Evolutionary conservation across 2,113 vertebrate species (phyloP), one percentile per base, ranked within the genome.

Genomic region (Varanus komodoensis): DNA sequence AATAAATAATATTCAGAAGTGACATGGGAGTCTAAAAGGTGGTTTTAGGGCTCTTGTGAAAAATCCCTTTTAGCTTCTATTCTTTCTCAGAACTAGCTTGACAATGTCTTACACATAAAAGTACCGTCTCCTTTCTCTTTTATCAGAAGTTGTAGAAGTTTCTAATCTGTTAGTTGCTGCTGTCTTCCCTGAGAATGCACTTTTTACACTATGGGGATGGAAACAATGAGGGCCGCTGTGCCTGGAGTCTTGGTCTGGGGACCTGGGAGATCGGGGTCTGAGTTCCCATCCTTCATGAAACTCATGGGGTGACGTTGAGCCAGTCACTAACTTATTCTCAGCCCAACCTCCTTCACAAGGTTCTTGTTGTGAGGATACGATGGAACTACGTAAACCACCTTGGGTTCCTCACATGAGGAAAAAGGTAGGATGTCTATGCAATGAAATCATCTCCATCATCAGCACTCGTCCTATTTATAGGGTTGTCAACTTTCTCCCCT

Each of bases 61-160:
- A 29, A 14, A 34, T 54, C 50, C 38, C n/a, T 14, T 48, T 88
- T 19, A 54, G 87, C 17, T 71, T 68, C 44, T 82, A 69, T 82
- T 57, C 25, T 61, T 54, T 57, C 79, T 71, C 64, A 81, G 27
- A 81, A 67, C 64, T 64, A 81, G 54, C 67, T 52, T 69, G 29
- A 52, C 12, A 38, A 32, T 11, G 29, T 75, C 34, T 84, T 38
- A 44, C 77, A 68, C 75, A 21, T 27, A 48, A 61, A 57, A 80
- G 27, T 9, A 12, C 54, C 74, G 38, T 64, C 25, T 29, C 74
- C 29, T 48, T 79, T 32, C 78, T 79, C 57, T 87, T 87, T 79
- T 54, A 87, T 78, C 54, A 87, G 74, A 87, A 38, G 61, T 64
- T 78, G 48, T 87, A 87, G 74, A 79, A 77, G 75, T 74, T 73